phyloP scores from a whole-genome alignment of 2,888 invertebrate genomes.

The Pachliopta kotzebuea region DNA sequence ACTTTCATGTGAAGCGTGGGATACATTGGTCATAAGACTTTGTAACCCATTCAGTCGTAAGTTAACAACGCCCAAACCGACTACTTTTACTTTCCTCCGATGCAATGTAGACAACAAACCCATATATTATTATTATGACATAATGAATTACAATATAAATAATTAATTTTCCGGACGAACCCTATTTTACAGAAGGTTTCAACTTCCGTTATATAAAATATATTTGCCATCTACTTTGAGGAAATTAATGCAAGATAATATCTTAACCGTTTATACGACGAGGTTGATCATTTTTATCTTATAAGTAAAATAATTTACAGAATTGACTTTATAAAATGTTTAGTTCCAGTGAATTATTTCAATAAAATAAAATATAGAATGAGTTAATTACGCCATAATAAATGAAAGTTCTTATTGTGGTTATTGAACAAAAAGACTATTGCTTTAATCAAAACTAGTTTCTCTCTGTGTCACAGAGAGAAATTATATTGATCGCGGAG shows the following conservation, averaged over 20 bases:
- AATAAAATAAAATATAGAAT: too few relatives aligned
- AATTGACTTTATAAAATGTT: too few relatives aligned
- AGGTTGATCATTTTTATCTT: not conserved
- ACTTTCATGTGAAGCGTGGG: constrained; percentile 56
- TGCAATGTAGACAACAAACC: constrained; percentile 40
- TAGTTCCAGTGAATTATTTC: too few relatives aligned
- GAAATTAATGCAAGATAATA: not conserved
- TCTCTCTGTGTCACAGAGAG: not conserved
- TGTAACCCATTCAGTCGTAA: constrained; percentile 59
- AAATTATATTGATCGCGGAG: not conserved
- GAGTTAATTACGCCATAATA: too few relatives aligned
- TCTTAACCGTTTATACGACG: not conserved
- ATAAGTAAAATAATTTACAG: too few relatives aligned
- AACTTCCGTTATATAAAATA: too few relatives aligned
- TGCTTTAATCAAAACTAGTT: too few relatives aligned
- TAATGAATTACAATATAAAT: constrained; percentile 34
- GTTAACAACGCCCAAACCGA: constrained; percentile 58
- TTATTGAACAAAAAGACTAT: too few relatives aligned
- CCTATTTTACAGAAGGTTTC: too few relatives aligned
- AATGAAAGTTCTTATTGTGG: too few relatives aligned
- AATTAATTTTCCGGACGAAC: not conserved
- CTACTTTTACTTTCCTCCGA: constrained; percentile 72
- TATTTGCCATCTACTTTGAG: too few relatives aligned
- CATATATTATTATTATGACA: constrained; percentile 42
- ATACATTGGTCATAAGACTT: constrained; percentile 44